Base-by-base conservation (phyloP, 2,113 vertebrate species). In the Speoplatyrhinus poulsoni region DNA sequence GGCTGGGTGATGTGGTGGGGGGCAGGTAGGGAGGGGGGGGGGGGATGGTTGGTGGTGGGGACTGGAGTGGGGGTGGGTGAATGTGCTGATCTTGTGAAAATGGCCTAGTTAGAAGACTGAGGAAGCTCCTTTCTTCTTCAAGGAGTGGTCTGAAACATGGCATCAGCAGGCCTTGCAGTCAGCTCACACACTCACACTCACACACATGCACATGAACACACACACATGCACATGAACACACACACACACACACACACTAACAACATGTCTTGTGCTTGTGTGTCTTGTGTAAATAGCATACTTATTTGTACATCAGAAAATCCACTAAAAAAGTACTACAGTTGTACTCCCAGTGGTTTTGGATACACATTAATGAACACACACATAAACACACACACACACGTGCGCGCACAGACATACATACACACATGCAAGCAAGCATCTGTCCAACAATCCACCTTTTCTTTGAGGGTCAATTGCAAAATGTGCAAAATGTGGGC, bases 41-140 rank as follows among this genome's bases (percentile, higher is more conserved):
- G 62, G 64, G 48, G 70, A 73, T 86, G 81, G 85, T 81, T 57
- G 63, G 80, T 8, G 36, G 36, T 36, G 62, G 60, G 63, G 19
- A 60, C 12, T 46, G 46, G 26, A 58, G 62, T 50, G 63, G 62
- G 60, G 76, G 55, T 74, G 75, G 74, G 66, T 53, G 68, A 79
- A 78, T 89, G 89, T 90, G 89, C 91, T 92, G 91, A 90, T 88
- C 84, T 85, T 82, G 85, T 89, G 85, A 87, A 86, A 88, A 88
- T 55, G 75, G 85, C 80, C 85, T 85, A 82, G 80, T 88, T 87
- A 87, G 65, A 76, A 88, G 82, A 79, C 70, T 49, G 63, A 81
- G 78, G 82, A 83, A 85, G 79, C 89, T 92, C 77, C 92, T 91
- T 92, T 90, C 88, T 90, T 91, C 90, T 90, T 92, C 90, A 91